Base-by-base conservation (phyloP, 2,797 vertebrate genomes). In the Ataeniobius toweri region DNA sequence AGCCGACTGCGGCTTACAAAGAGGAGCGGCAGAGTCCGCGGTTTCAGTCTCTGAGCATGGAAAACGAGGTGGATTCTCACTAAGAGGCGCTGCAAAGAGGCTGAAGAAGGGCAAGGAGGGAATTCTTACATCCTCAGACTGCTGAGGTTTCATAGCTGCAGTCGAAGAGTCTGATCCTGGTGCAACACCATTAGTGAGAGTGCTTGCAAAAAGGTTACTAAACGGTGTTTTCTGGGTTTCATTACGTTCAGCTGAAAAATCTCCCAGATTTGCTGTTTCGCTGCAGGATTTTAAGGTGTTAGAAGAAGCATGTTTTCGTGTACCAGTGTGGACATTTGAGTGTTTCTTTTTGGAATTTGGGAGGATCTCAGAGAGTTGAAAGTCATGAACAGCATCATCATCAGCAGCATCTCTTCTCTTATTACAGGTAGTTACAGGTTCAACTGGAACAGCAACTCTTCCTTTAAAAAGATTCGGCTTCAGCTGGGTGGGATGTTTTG, bases 81-180 rank as follows among this genome's bases (percentile, higher is more conserved):
- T 10, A 12, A 87, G 85, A 24, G 91, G 88, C 1, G 80, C 39
- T 10, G 86, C 81, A 72, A 93, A 94, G 9, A 93, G 85, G 71
- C 80, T 18, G 65, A 31, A 18, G 55, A 91, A 91, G 12, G 87
- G 50, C 1, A 24, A 69, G 61, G 58, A 41, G 5, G 6, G n/a
- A 2, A 24, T 0, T 68, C 5, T 69, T 20, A 48, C 41, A 22
- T 48, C 72, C 67, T 41, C 44, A 41, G 83, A 10, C 56, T 22
- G 71, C n/a, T 28, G n/a, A 78, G 80, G 13, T 2, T 74, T 74
- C 26, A 16, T 13, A 31, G 5, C 13, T 65, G 16, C 67, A 80
- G 71, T 14, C 10, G 24, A 79, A 7, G 39, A 46, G 56, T 26
- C 20, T 80, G 22, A 1, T 50, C 1, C 28, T 16, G 59, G 44